A percentile compares a stretch with the other conserved stretches of the same genome.
Evolutionary conservation across 2,113 vertebrate species (phyloP).

Genomic region (Albula goreensis): DNA sequence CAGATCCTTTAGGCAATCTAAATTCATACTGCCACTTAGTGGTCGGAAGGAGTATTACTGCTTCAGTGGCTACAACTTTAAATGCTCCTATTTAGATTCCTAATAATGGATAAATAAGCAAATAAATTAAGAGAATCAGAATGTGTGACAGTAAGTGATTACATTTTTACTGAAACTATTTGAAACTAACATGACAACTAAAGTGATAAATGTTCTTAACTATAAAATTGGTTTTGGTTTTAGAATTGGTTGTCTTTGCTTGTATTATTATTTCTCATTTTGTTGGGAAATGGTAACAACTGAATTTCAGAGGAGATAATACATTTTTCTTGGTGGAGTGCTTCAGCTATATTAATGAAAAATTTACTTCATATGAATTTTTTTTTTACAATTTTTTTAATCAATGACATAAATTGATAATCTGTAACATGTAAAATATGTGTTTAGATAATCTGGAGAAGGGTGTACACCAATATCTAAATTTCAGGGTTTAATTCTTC

Average conservation of each 20-base stretch:
- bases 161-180: not conserved
- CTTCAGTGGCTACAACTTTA: not conserved
- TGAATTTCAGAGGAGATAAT: too few species aligned
- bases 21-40: slow-evolving; percentile 43
- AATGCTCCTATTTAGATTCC: not conserved
- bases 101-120: not conserved
- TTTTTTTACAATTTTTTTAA: not conserved
- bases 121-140: not conserved
- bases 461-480: not conserved
- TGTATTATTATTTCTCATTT: too few species aligned
- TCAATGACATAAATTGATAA: not conserved
- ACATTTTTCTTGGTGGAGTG: not conserved
- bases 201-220: not conserved
- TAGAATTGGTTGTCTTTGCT: too few species aligned
- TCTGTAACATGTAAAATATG: not conserved
- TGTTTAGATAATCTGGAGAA: not conserved
- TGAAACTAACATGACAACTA: not conserved
- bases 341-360: not conserved
- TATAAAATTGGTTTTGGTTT: too few species aligned
- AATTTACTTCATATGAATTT: not conserved
- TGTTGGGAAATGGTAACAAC: too few species aligned
- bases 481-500: not conserved
- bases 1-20: not conserved
- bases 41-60: not conserved
- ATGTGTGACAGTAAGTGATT: not conserved